These are phyloP conservation scores for Pogonomyrmex barbatus DNA, from an alignment of 1,140 invertebrate species.

Conservation along the genomic window DNA sequence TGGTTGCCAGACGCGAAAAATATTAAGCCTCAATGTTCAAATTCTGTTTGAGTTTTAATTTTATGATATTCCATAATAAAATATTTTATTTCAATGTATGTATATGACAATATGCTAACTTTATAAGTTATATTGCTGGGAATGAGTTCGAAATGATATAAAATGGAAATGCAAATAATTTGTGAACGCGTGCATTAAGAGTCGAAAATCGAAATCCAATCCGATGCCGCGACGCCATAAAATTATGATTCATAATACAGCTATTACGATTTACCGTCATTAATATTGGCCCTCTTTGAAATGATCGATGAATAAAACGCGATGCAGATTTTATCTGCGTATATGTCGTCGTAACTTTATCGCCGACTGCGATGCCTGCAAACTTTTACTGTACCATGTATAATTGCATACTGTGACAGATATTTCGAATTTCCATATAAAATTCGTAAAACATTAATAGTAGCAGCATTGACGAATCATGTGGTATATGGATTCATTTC, in stretches of 20 bases:
- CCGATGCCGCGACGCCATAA: background rate
- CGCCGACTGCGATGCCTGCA: background rate
- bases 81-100: background rate
- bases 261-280: slow-evolving; percentile 21
- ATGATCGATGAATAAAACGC: slow-evolving; percentile 42
- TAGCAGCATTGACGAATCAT: background rate
- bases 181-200: background rate
- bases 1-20: background rate
- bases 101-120: background rate
- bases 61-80: background rate
- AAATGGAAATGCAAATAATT: background rate
- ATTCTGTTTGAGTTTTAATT: slow-evolving; percentile 5
- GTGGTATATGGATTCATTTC: slow-evolving; percentile 30
- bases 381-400: slow-evolving; percentile 52
- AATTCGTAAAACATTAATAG: slow-evolving; percentile 50
- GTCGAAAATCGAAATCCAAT: background rate
- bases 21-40: background rate
- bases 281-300: background rate
- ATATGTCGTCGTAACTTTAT: background rate
- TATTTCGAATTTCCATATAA: slow-evolving; percentile 4
- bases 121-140: background rate
- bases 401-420: slow-evolving; percentile 43
- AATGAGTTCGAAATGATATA: background rate
- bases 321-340: slow-evolving; percentile 17
- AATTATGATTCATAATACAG: slow-evolving; percentile 11